phyloP scores from a whole-genome alignment of 2,888 invertebrate species.

The Cerceris rybyensis region DNA sequence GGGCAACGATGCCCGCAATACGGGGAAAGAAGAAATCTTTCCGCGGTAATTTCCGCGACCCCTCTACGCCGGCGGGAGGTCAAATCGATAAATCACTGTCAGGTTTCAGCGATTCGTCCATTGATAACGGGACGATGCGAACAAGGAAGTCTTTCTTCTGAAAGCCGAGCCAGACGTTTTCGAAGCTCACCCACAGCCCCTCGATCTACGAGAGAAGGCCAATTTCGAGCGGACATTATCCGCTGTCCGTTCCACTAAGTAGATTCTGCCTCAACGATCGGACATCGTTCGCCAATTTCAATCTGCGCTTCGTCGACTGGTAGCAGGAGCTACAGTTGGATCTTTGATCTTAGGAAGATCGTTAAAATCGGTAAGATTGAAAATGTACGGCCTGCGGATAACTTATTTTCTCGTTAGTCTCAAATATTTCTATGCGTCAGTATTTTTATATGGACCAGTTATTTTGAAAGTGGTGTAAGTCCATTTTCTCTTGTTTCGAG shows the following conservation, averaged over 20 bases:
- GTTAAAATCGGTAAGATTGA: no score
- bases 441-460: no score
- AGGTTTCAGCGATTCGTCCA: slow-evolving; percentile 58
- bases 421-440: no score
- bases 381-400: no score
- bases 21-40: slow-evolving; percentile 42
- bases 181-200: slow-evolving; percentile 14
- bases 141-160: slow-evolving; percentile 43
- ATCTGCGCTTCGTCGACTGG: no score
- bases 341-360: no score
- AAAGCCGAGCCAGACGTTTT: slow-evolving; percentile 39
- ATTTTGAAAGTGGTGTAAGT: no score
- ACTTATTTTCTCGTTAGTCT: no score
- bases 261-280: no score
- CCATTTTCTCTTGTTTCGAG: no score
- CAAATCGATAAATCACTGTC: slow-evolving; percentile 64
- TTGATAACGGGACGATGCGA: slow-evolving; percentile 60
- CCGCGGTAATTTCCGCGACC: slow-evolving; percentile 56
- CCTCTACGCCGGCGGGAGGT: slow-evolving; percentile 43
- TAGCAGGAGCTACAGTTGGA: no score
- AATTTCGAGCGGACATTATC: slow-evolving; percentile 17
- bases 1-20: not conserved
- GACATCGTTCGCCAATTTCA: no score
- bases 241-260: not conserved
- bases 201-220: slow-evolving; percentile 5